These are phyloP conservation scores for Lanius collurio DNA, from an alignment of 2,113 vertebrate genomes.

Conservation along the genomic window DNA sequence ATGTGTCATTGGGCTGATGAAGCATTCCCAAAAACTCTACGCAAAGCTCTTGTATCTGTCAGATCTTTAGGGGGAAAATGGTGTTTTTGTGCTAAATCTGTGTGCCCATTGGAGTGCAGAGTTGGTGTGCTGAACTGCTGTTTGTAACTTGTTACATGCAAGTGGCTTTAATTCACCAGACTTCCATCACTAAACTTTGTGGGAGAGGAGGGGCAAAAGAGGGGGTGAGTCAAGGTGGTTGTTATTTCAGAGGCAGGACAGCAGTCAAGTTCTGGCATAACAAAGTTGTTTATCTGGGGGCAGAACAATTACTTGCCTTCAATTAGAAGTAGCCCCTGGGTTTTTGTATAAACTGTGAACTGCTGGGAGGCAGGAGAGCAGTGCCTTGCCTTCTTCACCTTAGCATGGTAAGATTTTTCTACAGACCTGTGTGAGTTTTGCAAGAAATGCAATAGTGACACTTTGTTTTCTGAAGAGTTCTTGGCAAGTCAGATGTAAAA, in stretches of 20 bases:
- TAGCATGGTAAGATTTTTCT: not conserved
- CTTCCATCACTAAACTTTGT: not conserved
- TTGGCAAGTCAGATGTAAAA: not conserved
- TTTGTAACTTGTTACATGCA: not conserved
- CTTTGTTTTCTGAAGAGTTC: not conserved
- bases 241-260: rapidly evolving
- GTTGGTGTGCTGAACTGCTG: not conserved
- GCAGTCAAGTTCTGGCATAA: not conserved
- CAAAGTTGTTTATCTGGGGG: not conserved
- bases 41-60: not conserved
- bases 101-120: not conserved
- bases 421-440: not conserved
- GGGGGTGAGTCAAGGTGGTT: not conserved
- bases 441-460: not conserved
- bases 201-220: not conserved
- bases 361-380: not conserved
- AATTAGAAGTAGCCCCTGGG: not conserved
- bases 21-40: not conserved
- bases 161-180: not conserved
- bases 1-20: not conserved
- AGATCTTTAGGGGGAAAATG: not conserved
- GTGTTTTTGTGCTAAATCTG: not conserved
- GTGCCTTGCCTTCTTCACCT: not conserved
- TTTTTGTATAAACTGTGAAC: not conserved
- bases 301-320: not conserved